Base-by-base conservation (phyloP, 2,888 invertebrate species). In the Andrena chrysosceles region DNA sequence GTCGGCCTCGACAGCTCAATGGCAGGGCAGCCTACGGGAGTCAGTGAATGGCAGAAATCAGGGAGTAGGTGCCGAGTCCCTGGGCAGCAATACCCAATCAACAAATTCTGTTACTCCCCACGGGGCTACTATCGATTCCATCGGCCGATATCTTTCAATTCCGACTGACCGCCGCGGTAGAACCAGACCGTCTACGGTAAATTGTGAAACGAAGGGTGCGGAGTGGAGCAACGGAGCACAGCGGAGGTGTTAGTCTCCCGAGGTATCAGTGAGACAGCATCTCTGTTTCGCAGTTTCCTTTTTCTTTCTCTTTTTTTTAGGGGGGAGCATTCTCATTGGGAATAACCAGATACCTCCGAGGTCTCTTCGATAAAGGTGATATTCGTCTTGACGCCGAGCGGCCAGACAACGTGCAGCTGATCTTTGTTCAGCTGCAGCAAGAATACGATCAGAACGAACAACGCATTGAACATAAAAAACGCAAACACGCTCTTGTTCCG, bases 381-480 rank as follows among this genome's bases (percentile, higher is more conserved):
- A 96, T 98, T 98, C 95, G 98, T 98, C 96, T 97, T 97, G 95
- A 98, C 97, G 94, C 98, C 98, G 94, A 98, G 96, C 94, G 99
- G 99, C 99, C 99, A 99, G 95, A 98, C 96, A 95, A 99, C 97
- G 96, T 99, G 98, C 94, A 99, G 96, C 95, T 98, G 98, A 96
- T 99, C 98, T 97, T 99, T 99, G 96, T 99, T 99, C 95, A 99
- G 96, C 97, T 99, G 99, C 94, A 99, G 97, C 95, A 99, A 97
- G 95, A 99, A 98, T 94, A 99, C 99, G 95, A 99, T 98, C 95
- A 99, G 97, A 94, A 99, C 98, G 97, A 99, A 99, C 94, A 99
- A 97, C 95, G 99, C 98, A 96, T 99, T 99, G 96, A 99, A 97
- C 99, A 99, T 99, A 96, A 99, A 97, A 97, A 99, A 99, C 94